Percentiles rank a stretch among this genome's conserved stretches.
These are phyloP conservation scores for Basileuterus tristriatus DNA, from an alignment of 2,797 vertebrate species.

Conservation along the genomic window DNA sequence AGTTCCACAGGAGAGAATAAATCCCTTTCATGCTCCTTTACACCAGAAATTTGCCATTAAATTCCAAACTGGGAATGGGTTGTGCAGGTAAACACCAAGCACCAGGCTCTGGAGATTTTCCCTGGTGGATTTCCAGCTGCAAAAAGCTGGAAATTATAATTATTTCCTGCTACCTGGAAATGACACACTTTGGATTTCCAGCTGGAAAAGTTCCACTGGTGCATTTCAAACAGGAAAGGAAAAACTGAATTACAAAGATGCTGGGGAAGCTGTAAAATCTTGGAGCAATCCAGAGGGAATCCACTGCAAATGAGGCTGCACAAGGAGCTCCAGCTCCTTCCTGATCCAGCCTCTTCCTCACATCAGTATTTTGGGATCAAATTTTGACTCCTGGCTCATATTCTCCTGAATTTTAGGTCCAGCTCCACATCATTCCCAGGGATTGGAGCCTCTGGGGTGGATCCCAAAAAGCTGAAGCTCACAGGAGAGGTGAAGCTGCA, in stretches of 20 bases:
- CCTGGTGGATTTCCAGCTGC: background rate
- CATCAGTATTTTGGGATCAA: fast-evolving
- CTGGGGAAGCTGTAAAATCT: background rate
- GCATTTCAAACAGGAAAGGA: background rate
- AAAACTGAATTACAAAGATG: fast-evolving
- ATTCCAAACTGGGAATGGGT: background rate
- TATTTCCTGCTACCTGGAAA: background rate
- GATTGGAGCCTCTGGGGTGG: background rate
- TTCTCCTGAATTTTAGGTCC: background rate
- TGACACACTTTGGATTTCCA: fast-evolving
- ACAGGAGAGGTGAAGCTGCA: background rate
- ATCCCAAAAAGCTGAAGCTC: background rate
- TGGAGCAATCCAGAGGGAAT: background rate
- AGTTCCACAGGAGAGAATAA: background rate
- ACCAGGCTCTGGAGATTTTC: fast-evolving
- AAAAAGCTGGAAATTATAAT: background rate
- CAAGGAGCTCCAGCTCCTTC: background rate
- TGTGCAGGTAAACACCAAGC: background rate
- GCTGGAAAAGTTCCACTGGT: background rate
- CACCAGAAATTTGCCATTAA: background rate
- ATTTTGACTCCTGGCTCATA: background rate
- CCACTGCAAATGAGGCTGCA: background rate
- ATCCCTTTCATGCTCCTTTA: background rate
- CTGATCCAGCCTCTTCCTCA: background rate
- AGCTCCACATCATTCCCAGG: fast-evolving